Base-by-base conservation (phyloP, 2,797 vertebrate genomes). In the Enteromius fasciolatus region DNA sequence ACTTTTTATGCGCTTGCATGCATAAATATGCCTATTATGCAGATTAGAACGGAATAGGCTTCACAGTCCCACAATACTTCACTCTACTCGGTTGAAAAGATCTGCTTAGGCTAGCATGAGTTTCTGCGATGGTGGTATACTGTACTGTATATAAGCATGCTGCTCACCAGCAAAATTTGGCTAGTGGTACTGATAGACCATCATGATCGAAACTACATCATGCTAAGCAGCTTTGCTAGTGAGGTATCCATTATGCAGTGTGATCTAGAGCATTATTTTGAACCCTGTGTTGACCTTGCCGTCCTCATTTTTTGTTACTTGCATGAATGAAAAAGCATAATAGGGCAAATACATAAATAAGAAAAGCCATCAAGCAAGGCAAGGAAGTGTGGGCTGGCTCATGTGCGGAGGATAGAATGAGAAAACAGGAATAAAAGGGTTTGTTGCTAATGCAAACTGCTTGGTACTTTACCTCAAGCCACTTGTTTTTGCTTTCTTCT, bases 191-290 rank as follows among this genome's bases (percentile, higher is more conserved):
- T 50, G 72, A 57, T 39, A 39, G 20, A 57, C 12, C 33, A 59
- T 25, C n/a, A 25, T 41, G 33, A 59, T 76, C n/a, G 25, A n/a
- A 52, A 52, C 52, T 52, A 31, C 33, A 52, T 59, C n/a, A 10
- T 5, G 73, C 14, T 75, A 57, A 57, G 33, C 72, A 57, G 52
- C 52, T 57, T 36, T 75, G 20, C n/a, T 59, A 17, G 88, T 86
- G 87, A 87, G 91, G 85, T 90, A 94, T 93, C 90, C 90, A 91
- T 94, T 92, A 93, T 92, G 88, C 86, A 88, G 91, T 92, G 92
- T 93, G 92, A 91, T 91, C 91, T 89, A 92, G 89, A 89, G 93
- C 89, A 92, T 54, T 93, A 94, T 93, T 44, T 93, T 94, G 91
- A 92, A 92, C 90, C 91, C 90, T 93, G 93, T 94, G 93, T 94